Conservation (phyloP, 2,888 invertebrate genomes). For the Chymomyza fuscimana region DNA sequence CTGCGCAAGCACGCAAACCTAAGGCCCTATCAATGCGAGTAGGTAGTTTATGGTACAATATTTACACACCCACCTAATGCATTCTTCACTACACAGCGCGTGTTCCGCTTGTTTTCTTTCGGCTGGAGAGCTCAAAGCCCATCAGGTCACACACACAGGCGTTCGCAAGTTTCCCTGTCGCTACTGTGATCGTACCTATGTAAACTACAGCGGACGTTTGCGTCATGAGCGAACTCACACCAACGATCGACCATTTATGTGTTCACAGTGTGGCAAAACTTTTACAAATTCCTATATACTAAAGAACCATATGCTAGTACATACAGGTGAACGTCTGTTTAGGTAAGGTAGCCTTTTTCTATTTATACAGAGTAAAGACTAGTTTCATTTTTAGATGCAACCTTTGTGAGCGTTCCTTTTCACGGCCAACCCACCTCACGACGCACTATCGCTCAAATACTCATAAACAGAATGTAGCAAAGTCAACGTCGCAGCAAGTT, state of each 20-base stretch:
- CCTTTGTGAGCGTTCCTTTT: slow-evolving; percentile 77
- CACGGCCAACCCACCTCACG: slow-evolving; percentile 75
- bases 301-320: slow-evolving; percentile 74
- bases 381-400: slow-evolving; percentile 59
- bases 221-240: slow-evolving; percentile 75
- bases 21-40: slow-evolving; percentile 75
- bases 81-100: slow-evolving; percentile 41
- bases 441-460: slow-evolving; percentile 76
- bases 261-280: slow-evolving; percentile 66
- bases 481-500: slow-evolving; percentile 12
- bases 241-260: slow-evolving; percentile 72
- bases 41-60: slow-evolving; percentile 23
- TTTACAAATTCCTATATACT: slow-evolving; percentile 74
- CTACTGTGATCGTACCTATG: slow-evolving; percentile 67
- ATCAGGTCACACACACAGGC: slow-evolving; percentile 72
- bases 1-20: slow-evolving; percentile 74
- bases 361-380: not conserved
- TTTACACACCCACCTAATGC: not conserved
- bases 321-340: slow-evolving; percentile 73
- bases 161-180: slow-evolving; percentile 71
- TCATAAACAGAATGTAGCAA: slow-evolving; percentile 74
- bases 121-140: slow-evolving; percentile 70
- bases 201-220: slow-evolving; percentile 70
- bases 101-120: slow-evolving; percentile 73
- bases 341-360: slow-evolving; percentile 42